Conservation (phyloP, 2,888 invertebrate species). For the Melikaiella ostensackeni region DNA sequence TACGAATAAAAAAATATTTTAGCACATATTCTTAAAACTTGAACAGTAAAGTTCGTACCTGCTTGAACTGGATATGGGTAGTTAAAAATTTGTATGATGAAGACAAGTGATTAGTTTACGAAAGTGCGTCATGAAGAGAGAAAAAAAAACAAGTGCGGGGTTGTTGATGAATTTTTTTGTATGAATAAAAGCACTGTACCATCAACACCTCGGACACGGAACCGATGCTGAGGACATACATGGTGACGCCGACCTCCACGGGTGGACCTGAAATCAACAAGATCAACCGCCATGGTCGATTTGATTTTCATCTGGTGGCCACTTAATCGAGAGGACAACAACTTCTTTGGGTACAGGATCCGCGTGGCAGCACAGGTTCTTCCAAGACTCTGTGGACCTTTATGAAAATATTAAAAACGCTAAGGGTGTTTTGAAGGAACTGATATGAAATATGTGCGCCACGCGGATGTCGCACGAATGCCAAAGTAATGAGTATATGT, state of each 20-base stretch:
- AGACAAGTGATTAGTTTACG: neutral
- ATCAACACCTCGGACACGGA: slow-evolving; percentile 99
- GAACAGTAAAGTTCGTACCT: slow-evolving; percentile 4
- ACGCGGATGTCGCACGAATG: slow-evolving; percentile 43
- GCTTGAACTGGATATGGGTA: neutral
- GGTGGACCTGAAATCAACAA: slow-evolving; percentile 92
- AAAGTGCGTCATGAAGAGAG: slow-evolving; percentile 10
- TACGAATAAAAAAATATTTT: too few relatives aligned
- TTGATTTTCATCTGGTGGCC: slow-evolving; percentile 61
- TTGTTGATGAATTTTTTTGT: slow-evolving; percentile 50
- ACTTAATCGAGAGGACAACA: slow-evolving; percentile 32
- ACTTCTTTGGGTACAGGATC: slow-evolving; percentile 21
- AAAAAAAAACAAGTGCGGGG: slow-evolving; percentile 55
- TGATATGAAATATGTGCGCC: slow-evolving; percentile 3
- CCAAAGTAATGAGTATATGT: slow-evolving; percentile 57
- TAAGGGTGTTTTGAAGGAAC: slow-evolving; percentile 12
- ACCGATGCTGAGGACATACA: slow-evolving; percentile 99
- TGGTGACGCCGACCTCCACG: slow-evolving; percentile 98
- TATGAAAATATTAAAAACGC: slow-evolving; percentile 9
- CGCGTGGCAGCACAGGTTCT: slow-evolving; percentile 46
- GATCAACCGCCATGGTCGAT: slow-evolving; percentile 69
- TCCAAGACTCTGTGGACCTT: slow-evolving; percentile 26
- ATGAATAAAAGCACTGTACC: slow-evolving; percentile 81
- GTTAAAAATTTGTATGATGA: neutral
- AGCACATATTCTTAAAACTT: neutral